phyloP scores from a whole-genome alignment of 2,888 invertebrate genomes.

The Tuberolachnus salignus region DNA sequence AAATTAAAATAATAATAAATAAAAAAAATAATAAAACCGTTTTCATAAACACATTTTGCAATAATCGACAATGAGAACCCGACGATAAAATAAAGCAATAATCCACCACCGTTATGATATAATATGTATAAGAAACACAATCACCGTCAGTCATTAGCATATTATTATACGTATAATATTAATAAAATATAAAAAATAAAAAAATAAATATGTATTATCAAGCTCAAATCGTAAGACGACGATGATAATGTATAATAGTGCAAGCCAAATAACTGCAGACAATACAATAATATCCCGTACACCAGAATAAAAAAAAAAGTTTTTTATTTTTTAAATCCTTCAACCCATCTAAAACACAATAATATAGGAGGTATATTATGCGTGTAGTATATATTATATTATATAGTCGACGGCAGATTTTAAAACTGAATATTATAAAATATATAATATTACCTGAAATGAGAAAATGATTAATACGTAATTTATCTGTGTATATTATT shows the following conservation, averaged over 20 bases:
- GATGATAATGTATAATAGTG: background rate
- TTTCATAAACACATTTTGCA: background rate
- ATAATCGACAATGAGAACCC: constrained; percentile 8
- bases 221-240: background rate
- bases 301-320: constrained; percentile 16
- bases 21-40: background rate
- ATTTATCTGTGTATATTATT: background rate
- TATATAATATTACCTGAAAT: background rate
- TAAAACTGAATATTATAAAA: background rate
- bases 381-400: too few species aligned
- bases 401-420: background rate
- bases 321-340: background rate
- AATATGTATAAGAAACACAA: background rate
- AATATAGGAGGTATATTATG: background rate
- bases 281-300: background rate
- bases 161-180: background rate
- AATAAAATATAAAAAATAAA: background rate
- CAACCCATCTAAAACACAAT: background rate
- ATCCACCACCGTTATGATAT: too few species aligned
- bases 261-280: background rate
- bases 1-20: background rate
- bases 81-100: background rate
- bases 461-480: background rate
- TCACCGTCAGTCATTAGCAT: background rate
- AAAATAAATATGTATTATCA: too few species aligned